Evolutionary conservation across 2,888 invertebrate species (phyloP).

Genomic region (Euclidia mi): DNA sequence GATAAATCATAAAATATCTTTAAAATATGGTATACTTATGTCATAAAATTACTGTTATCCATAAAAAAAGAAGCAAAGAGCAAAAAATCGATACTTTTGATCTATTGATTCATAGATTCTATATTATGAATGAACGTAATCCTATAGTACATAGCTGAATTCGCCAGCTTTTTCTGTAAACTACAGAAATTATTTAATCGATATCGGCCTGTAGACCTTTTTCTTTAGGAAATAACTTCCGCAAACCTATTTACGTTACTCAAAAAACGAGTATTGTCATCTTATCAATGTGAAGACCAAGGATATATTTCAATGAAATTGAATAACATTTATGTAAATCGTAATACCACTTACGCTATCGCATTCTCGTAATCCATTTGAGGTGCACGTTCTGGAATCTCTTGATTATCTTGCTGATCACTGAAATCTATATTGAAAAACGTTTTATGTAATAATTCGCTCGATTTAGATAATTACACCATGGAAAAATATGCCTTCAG

Average conservation of each 20-base stretch:
- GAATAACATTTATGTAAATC: slow-evolving; percentile 33
- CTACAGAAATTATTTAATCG: too few relatives aligned
- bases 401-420: slow-evolving; percentile 50
- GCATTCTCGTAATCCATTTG: slow-evolving; percentile 58
- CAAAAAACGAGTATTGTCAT: slow-evolving; percentile 34
- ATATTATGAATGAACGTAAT: too few relatives aligned
- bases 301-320: slow-evolving; percentile 31
- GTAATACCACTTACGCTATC: slow-evolving; percentile 54
- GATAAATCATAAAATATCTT: too few relatives aligned
- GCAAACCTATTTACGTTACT: slow-evolving; percentile 23
- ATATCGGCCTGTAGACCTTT: too few relatives aligned
- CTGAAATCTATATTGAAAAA: slow-evolving; percentile 54
- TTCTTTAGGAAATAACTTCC: too few relatives aligned
- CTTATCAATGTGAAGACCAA: slow-evolving; percentile 60
- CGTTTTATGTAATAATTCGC: slow-evolving; percentile 87
- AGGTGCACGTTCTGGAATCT: slow-evolving; percentile 44
- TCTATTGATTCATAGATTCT: too few relatives aligned
- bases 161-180: too few relatives aligned
- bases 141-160: too few relatives aligned
- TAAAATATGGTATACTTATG: too few relatives aligned
- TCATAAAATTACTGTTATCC: too few relatives aligned
- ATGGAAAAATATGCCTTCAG: slow-evolving; percentile 80
- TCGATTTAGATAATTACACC: slow-evolving; percentile 73
- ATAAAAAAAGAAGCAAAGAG: too few relatives aligned
- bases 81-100: too few relatives aligned